phyloP scores from a whole-genome alignment of 2,888 invertebrate genomes.

The Leistus spinibarbis region DNA sequence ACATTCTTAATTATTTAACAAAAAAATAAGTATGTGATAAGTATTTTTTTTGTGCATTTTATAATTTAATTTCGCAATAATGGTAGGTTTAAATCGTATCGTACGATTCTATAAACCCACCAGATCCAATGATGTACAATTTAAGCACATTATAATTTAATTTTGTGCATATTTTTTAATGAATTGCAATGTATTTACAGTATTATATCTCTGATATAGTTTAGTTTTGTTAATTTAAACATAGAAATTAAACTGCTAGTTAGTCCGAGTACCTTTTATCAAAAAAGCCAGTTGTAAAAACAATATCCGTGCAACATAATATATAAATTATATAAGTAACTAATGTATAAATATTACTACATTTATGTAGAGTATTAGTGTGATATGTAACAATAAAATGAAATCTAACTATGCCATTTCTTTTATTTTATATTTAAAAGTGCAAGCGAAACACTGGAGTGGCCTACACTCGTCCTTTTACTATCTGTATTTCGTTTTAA shows the following conservation, averaged over 20 bases:
- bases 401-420: neutral
- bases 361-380: constrained; percentile 16
- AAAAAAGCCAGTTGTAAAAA: neutral
- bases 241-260: constrained; percentile 13
- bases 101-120: too few relatives aligned
- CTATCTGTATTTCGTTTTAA: too few relatives aligned
- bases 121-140: neutral
- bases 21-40: neutral
- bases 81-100: neutral
- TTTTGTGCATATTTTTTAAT: neutral
- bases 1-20: neutral
- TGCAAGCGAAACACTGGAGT: too few relatives aligned
- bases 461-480: too few relatives aligned
- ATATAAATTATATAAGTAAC: constrained; percentile 6
- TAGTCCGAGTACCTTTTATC: constrained; percentile 16
- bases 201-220: constrained; percentile 24
- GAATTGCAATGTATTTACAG: constrained; percentile 23
- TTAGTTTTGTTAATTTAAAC: constrained; percentile 13
- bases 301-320: constrained; percentile 21
- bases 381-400: constrained; percentile 25
- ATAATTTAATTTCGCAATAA: neutral
- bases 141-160: too few relatives aligned
- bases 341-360: constrained; percentile 4
- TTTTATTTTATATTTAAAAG: neutral
- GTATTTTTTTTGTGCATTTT: neutral